A percentile compares a stretch with the other conserved stretches of the same genome.
Evolutionary conservation across 2,113 vertebrate genomes (phyloP).

Genomic region (Cygnus buccinator): DNA sequence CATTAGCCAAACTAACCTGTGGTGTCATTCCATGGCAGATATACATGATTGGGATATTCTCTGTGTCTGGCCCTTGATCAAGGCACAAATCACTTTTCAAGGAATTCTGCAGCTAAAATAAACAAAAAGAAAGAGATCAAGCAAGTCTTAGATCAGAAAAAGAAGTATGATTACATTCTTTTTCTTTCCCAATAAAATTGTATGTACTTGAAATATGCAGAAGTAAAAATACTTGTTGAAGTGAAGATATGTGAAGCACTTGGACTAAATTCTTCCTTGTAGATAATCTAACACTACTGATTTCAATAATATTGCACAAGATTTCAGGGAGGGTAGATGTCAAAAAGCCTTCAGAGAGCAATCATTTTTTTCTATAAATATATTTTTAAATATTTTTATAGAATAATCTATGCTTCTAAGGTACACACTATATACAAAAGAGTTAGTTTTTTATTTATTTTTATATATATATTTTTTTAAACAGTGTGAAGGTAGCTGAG

Average conservation of each 20-base stretch:
- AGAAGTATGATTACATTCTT: background rate
- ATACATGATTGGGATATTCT: slow-evolving; percentile 96
- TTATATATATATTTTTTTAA: background rate
- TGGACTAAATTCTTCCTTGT: background rate
- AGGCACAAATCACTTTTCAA: slow-evolving; percentile 95
- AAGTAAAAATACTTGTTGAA: background rate
- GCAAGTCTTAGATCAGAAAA: background rate
- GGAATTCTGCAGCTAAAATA: slow-evolving; percentile 91
- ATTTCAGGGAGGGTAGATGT: background rate
- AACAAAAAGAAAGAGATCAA: slow-evolving; percentile 33
- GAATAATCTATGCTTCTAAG: background rate
- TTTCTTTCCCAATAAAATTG: background rate
- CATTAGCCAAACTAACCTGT: slow-evolving; percentile 83
- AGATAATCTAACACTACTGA: background rate
- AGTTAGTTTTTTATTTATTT: background rate
- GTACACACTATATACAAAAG: background rate
- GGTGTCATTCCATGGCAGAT: slow-evolving; percentile 98
- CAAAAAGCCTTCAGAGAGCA: background rate
- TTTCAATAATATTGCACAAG: background rate
- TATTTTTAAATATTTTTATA: background rate
- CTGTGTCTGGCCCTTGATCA: slow-evolving; percentile 95
- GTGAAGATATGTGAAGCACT: background rate
- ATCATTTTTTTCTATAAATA: background rate
- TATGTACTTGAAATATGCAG: background rate
- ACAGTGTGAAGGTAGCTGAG: background rate